Base-by-base conservation (phyloP, 2,888 invertebrate species). In the Synanthedon myopaeformis region DNA sequence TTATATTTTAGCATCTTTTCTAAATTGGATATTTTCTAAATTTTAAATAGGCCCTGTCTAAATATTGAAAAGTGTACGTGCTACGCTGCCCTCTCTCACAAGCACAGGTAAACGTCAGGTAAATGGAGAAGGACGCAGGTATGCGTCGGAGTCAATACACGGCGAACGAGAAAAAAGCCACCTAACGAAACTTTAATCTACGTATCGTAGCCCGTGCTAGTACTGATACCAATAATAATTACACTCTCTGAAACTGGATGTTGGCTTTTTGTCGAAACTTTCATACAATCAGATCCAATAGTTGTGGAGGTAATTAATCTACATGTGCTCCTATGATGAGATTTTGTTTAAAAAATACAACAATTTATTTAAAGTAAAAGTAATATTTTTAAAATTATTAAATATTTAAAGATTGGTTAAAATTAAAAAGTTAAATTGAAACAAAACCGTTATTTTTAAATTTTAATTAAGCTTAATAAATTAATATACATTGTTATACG, bases 131-230 rank as follows among this genome's bases (percentile, higher is more conserved):
- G 72, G 73, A 75, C 76, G 74, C 78, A 83, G 83, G 84, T 82
- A 83, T 76, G 79, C 74, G 74, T 65, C 65, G 67, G 64, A 66
- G 68, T 60, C 65, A 67, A 61, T 59, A 41, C 51, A 14, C 35
- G 35, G n/a, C 59, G 63, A 58, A 59, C 60, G 58, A 67, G 5
- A 65, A 72, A 79, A 78, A 81, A 76, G 70, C 70, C 72, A 75
- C 76, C 76, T 78, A 78, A 83, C 80, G 74, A 81, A 79, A 79
- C 70, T 77, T 79, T 79, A 76, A 77, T 79, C 69, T 72, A 74
- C 70, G 69, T 68, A 78, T 77, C 77, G 76, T 80, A 51, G 62
- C 64, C 62, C 64, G 67, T 64, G 65, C 64, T 66, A 63, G 64
- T 64, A 65, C 66, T 64, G 64, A 71, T 63, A 64, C 63, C 61